Percentiles rank a stretch among this genome's conserved stretches.
Evolutionary conservation across 2,888 invertebrate species (phyloP).

Genomic region (Cryptosula pallasiana): DNA sequence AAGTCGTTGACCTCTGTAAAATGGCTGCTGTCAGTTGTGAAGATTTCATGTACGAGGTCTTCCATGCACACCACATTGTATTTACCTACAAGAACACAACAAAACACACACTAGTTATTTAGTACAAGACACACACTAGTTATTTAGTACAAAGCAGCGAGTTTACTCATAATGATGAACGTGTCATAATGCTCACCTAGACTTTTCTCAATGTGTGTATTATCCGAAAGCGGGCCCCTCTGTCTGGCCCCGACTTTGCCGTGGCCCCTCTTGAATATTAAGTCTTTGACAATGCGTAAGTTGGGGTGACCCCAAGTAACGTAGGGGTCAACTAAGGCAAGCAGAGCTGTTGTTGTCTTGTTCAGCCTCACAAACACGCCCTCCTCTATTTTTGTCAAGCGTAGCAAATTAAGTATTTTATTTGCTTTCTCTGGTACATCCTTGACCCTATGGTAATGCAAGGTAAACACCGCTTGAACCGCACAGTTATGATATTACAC

Average conservation of each 20-base stretch:
- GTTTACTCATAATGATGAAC: too few relatives aligned
- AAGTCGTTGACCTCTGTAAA: conserved; percentile 10
- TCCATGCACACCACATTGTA: conserved; percentile 6
- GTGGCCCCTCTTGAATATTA: conserved; percentile 10
- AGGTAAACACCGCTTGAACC: too few relatives aligned
- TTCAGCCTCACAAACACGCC: conserved; percentile 13
- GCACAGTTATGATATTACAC: too few relatives aligned
- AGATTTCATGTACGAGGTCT: conserved; percentile 14
- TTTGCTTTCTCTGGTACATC: conserved; percentile 11
- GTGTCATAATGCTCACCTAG: not conserved
- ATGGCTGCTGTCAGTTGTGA: not conserved
- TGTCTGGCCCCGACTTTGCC: not conserved
- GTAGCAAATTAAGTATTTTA: not conserved
- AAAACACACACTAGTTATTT: not conserved
- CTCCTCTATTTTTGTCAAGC: not conserved
- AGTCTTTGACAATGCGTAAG: conserved; percentile 1
- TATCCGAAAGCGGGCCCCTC: conserved; percentile 10
- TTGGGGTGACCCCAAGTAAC: conserved; percentile 16
- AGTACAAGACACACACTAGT: not conserved
- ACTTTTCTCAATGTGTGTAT: not conserved
- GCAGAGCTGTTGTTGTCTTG: not conserved
- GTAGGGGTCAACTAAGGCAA: not conserved
- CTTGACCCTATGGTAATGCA: too few relatives aligned
- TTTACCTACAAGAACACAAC: conserved; percentile 9
- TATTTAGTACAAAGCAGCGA: too few relatives aligned